Base-by-base conservation (phyloP, 2,888 invertebrate genomes). In the Amphipyra tragopoginis region DNA sequence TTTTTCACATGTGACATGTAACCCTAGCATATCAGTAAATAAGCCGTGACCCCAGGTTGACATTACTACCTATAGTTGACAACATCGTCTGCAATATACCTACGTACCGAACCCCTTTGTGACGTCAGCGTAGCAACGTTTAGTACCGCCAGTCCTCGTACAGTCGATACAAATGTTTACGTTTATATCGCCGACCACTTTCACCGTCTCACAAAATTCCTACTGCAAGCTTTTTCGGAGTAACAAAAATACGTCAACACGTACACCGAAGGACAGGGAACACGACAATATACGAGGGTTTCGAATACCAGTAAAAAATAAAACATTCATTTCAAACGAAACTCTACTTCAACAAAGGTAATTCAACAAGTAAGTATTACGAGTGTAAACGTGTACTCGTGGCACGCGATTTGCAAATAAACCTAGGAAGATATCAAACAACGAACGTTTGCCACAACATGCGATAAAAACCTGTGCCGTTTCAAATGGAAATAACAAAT, bases 341-440 rank as follows among this genome's bases (percentile, higher is more conserved):
- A 84, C 84, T 86, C 74, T 76, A 81, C 75, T 84, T 78, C 68
- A 82, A 86, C 82, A 83, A 84, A 83, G 79, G 82, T 90, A 90
- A 90, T 88, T 91, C 90, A 92, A 92, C 91, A 91, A 90, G 90
- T 90, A 89, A 76, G 83, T 87, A 87, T 81, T 84, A 84, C 82
- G 69, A 82, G 78, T 86, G 81, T 84, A 86, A 86, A 86, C 84
- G 82, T 82, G 86, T 86, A 85, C 77, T 69, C 44, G 72, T 70
- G 65, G 83, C 94, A 93, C 93, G 93, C 93, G 91, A 93, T 93
- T 91, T 86, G 90, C 90, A 93, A 93, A 93, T 94, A 94, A 94
- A 93, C 80, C 90, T 87, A 87, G 85, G 84, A 88, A 92, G 92
- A 92, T 93, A 93, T 90, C 90, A 91, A 91, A 89, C 88, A 87